phyloP scores from a whole-genome alignment of 2,888 invertebrate genomes.

The Parthenolecanium corni region DNA sequence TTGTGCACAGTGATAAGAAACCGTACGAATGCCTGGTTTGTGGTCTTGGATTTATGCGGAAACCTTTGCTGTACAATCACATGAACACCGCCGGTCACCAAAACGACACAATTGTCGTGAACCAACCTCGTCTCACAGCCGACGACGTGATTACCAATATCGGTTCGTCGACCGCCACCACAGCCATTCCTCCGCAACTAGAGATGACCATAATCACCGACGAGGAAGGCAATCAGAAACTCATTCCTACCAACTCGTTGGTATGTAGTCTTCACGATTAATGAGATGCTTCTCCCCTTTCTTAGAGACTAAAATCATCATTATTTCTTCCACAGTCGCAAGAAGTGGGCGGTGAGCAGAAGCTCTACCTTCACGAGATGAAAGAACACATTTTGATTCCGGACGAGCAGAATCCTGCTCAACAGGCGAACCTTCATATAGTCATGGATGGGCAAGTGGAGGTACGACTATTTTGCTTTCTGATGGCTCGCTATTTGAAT shows the following conservation, averaged over 20 bases:
- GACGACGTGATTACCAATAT: conserved; percentile 30
- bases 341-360: conserved; percentile 13
- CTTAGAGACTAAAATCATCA: too few relatives aligned
- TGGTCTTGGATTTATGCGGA: conserved; percentile 72
- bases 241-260: conserved; percentile 32
- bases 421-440: conserved; percentile 19
- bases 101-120: conserved; percentile 70
- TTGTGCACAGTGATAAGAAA: conserved; percentile 74
- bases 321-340: not conserved
- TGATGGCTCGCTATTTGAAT: too few relatives aligned
- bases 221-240: conserved; percentile 33
- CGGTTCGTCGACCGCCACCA: conserved; percentile 34
- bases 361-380: conserved; percentile 17
- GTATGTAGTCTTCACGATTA: too few relatives aligned
- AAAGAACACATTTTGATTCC: conserved; percentile 23
- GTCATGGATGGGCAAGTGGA: conserved; percentile 23
- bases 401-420: conserved; percentile 13
- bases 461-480: conserved; percentile 1
- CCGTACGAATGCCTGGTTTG: conserved; percentile 74
- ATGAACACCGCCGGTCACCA: conserved; percentile 61
- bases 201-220: conserved; percentile 38
- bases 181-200: conserved; percentile 38
- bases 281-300: not conserved
- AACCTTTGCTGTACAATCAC: conserved; percentile 62
- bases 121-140: conserved; percentile 59